Evolutionary conservation across 2,113 vertebrate genomes (phyloP).

Genomic region (Anas platyrhynchos): DNA sequence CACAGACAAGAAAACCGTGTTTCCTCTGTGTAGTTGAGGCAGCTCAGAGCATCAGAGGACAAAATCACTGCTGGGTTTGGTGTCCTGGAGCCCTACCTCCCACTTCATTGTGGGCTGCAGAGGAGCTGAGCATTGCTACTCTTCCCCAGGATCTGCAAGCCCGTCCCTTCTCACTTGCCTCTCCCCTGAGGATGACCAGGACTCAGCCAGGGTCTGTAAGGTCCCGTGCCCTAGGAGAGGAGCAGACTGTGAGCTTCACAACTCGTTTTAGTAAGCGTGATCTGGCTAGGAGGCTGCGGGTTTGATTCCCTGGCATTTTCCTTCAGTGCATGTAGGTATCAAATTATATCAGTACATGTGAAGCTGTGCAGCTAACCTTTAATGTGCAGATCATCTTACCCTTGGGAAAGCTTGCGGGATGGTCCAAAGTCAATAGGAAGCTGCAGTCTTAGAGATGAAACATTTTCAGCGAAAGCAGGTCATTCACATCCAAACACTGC

Average conservation of each 20-base stretch:
- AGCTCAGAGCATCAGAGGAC: no score
- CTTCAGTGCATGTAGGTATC: not conserved
- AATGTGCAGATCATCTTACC: not conserved
- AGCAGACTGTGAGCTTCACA: not conserved
- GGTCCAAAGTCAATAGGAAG: not conserved
- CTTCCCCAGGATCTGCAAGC: not conserved
- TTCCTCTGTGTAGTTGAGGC: no score
- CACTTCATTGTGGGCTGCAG: not conserved
- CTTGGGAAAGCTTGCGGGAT: not conserved
- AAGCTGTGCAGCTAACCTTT: not conserved
- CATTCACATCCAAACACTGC: not conserved
- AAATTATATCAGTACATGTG: not conserved
- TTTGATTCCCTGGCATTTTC: not conserved
- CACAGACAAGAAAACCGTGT: no score
- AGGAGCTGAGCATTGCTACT: not conserved
- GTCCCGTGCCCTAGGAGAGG: not conserved
- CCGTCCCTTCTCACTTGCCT: not conserved
- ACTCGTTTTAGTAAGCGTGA: not conserved
- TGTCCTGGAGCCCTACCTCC: no score
- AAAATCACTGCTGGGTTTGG: no score
- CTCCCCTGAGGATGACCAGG: not conserved
- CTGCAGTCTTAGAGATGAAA: not conserved
- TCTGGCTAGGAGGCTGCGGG: not conserved
- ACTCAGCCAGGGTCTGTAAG: fast-evolving
- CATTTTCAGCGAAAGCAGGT: not conserved